Evolutionary conservation across 1,140 invertebrate genomes (phyloP).

Genomic region (Probaryconus sp.): DNA sequence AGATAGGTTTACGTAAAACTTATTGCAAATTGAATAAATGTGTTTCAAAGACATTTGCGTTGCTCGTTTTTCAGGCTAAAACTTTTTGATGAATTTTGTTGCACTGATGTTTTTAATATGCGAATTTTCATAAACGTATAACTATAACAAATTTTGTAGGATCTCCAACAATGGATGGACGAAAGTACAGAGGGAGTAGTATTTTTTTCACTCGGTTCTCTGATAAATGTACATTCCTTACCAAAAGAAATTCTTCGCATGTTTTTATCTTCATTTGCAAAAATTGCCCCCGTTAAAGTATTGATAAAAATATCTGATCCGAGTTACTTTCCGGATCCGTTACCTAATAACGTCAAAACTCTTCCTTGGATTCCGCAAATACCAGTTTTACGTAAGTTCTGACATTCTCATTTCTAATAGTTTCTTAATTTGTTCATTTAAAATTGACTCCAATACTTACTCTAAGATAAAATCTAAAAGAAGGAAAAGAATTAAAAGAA

Average conservation of each 20-base stretch:
- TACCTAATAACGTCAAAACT: constrained; percentile 80
- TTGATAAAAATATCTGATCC: constrained; percentile 56
- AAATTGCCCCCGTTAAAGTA: constrained; percentile 54
- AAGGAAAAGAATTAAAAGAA: too few relatives aligned
- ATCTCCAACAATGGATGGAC: constrained; percentile 83
- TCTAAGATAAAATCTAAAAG: too few relatives aligned
- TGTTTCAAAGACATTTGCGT: too few relatives aligned
- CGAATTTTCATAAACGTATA: too few relatives aligned
- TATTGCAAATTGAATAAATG: too few relatives aligned
- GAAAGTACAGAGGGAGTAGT: constrained; percentile 83
- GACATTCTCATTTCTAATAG: too few relatives aligned
- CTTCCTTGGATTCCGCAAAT: constrained; percentile 82
- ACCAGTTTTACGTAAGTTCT: constrained; percentile 81
- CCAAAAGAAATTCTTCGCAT: constrained; percentile 70
- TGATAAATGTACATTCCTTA: constrained; percentile 81
- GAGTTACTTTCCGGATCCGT: constrained; percentile 61
- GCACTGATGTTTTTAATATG: too few relatives aligned
- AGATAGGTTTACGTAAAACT: too few relatives aligned
- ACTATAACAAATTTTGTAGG: constrained; percentile 75
- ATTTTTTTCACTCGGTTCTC: constrained; percentile 84
- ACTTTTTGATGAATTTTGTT: too few relatives aligned
- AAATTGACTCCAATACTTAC: constrained; percentile 1
- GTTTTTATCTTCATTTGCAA: constrained; percentile 52
- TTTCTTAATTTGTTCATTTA: not conserved
- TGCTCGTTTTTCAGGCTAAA: too few relatives aligned